phyloP scores from a whole-genome alignment of 1,140 invertebrate species.

The Lepidostoma basale region DNA sequence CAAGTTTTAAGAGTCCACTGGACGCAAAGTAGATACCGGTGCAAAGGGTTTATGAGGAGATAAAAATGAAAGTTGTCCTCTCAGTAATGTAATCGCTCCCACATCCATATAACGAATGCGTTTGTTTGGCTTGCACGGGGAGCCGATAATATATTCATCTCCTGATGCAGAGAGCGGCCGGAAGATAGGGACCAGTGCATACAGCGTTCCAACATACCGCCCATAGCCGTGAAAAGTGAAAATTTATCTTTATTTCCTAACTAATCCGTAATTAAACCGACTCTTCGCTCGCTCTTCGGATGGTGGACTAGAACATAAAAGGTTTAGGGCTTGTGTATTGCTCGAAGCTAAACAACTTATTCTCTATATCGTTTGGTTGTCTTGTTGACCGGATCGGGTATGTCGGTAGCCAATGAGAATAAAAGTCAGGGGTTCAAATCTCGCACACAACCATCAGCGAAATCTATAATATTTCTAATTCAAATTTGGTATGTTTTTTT shows the following conservation, averaged over 20 bases:
- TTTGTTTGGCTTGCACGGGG: background rate
- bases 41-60: conserved; percentile 35
- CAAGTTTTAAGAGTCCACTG: conserved; percentile 4
- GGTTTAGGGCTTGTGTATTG: too few relatives aligned
- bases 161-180: too few relatives aligned
- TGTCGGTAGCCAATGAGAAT: too few relatives aligned
- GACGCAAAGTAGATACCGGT: background rate
- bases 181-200: background rate
- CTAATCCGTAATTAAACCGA: background rate
- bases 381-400: too few relatives aligned
- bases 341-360: too few relatives aligned
- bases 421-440: too few relatives aligned
- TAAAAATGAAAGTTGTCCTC: conserved; percentile 40
- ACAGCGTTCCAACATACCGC: background rate
- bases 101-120: background rate
- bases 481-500: too few relatives aligned
- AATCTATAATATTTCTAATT: too few relatives aligned
- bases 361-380: too few relatives aligned
- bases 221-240: background rate
- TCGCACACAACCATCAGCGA: too few relatives aligned
- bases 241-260: background rate
- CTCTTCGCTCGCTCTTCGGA: too few relatives aligned
- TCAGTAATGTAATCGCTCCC: background rate
- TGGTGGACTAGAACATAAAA: too few relatives aligned
- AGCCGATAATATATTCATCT: background rate